These are phyloP conservation scores for Oreortyx pictus DNA, from an alignment of 2,797 vertebrate species.

Conservation along the genomic window DNA sequence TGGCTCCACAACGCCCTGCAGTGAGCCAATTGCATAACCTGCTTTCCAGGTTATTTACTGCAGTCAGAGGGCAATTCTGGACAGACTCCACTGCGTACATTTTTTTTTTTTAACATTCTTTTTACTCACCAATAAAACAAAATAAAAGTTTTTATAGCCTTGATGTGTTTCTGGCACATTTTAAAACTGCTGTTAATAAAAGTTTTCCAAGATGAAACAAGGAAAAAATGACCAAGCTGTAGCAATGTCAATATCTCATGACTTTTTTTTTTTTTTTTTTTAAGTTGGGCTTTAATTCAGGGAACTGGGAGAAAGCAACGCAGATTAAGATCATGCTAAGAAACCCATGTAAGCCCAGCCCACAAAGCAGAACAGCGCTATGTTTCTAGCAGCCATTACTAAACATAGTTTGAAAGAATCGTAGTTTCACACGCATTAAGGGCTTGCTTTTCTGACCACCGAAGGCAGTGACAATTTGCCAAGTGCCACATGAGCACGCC, in stretches of 20 bases:
- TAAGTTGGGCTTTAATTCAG: background rate
- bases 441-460: background rate
- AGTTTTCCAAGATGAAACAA: conserved; percentile 40
- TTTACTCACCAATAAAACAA: conserved; percentile 48
- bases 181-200: conserved; percentile 49
- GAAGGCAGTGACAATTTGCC: background rate
- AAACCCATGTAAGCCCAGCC: background rate
- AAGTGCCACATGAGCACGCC: background rate
- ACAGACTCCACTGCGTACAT: background rate
- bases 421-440: background rate
- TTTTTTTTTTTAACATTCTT: conserved; percentile 31
- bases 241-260: conserved; percentile 28
- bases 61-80: conserved; percentile 24
- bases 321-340: background rate
- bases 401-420: background rate
- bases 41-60: conserved; percentile 44
- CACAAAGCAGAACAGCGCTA: background rate
- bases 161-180: conserved; percentile 55
- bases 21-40: background rate
- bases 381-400: background rate
- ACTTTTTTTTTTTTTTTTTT: background rate
- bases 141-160: conserved; percentile 51
- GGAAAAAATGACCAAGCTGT: conserved; percentile 44
- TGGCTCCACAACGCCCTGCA: background rate
- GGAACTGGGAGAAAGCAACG: conserved; percentile 22